Percentiles rank a stretch among this genome's conserved stretches.
Conservation (phyloP, 2,797 vertebrate genomes). For the Artibeus lituratus region DNA sequence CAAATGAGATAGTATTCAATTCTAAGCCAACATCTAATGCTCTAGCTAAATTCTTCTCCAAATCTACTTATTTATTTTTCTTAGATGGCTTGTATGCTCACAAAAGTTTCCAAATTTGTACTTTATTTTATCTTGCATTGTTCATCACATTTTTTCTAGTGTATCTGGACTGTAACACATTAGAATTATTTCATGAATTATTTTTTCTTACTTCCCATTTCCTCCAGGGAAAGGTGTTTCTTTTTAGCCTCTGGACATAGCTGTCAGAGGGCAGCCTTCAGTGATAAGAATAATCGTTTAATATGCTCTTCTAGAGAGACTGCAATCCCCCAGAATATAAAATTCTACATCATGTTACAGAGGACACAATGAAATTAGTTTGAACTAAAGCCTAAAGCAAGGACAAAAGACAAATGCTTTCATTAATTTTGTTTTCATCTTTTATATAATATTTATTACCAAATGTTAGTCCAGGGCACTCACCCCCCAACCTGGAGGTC, state of each 20-base stretch:
- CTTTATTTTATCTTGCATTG: conserved; percentile 70
- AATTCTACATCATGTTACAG: conserved; percentile 58
- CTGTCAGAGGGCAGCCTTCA: conserved; percentile 65
- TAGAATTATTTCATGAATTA: conserved; percentile 57
- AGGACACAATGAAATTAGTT: conserved; percentile 62
- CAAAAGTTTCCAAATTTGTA: conserved; percentile 49
- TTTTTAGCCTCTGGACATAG: conserved; percentile 57
- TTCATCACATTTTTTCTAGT: conserved; percentile 63
- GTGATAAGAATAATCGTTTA: conserved; percentile 71
- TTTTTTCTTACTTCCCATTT: conserved; percentile 55
- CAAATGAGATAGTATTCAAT: conserved; percentile 3
- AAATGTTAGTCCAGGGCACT: conserved; percentile 64
- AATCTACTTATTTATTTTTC: conserved; percentile 15
- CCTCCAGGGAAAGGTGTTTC: conserved; percentile 64
- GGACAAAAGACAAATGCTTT: conserved; percentile 61
- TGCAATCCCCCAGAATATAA: conserved; percentile 61
- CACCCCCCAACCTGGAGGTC: conserved; percentile 56
- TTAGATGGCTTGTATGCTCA: conserved; percentile 27
- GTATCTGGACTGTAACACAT: conserved; percentile 40
- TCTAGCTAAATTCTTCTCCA: conserved; percentile 32
- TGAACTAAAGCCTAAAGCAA: conserved; percentile 65
- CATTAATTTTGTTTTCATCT: conserved; percentile 53
- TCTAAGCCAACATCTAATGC: conserved; percentile 5
- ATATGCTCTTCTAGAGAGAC: conserved; percentile 65
- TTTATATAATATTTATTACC: conserved; percentile 72